These are phyloP conservation scores for Epinephelus fuscoguttatus DNA, from an alignment of 2,113 vertebrate species.

Conservation along the genomic window DNA sequence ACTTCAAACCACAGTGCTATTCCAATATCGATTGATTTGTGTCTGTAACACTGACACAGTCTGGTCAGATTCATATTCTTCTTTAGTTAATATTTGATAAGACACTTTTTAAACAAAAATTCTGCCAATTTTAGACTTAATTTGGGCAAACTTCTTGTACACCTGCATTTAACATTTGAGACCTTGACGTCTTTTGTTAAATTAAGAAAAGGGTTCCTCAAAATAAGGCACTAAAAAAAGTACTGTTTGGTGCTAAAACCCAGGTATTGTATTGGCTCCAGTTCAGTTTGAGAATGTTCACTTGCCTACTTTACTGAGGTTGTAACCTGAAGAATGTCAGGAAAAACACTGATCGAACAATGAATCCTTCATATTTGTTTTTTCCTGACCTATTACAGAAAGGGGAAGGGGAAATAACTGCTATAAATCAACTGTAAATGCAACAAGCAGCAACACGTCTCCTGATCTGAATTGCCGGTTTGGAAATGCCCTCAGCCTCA, in stretches of 20 bases:
- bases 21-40: no score
- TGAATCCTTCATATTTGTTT: background rate
- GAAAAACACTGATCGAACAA: background rate
- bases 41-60: no score
- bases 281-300: background rate
- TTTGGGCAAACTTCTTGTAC: background rate
- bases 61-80: no score
- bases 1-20: no score
- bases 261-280: background rate
- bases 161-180: background rate
- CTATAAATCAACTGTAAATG: background rate
- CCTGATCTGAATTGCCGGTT: background rate
- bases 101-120: no score
- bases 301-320: background rate
- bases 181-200: background rate
- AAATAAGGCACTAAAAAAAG: background rate
- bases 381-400: background rate
- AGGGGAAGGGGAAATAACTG: background rate
- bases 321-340: background rate
- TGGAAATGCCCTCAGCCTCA: constrained; percentile 20
- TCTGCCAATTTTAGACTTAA: background rate
- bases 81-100: no score
- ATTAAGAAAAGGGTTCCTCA: background rate
- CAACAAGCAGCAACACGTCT: constrained; percentile 10
- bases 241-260: background rate